phyloP scores from a whole-genome alignment of 53 echinoderm and acorn worm genomes.

The Glandiceps talaboti region DNA sequence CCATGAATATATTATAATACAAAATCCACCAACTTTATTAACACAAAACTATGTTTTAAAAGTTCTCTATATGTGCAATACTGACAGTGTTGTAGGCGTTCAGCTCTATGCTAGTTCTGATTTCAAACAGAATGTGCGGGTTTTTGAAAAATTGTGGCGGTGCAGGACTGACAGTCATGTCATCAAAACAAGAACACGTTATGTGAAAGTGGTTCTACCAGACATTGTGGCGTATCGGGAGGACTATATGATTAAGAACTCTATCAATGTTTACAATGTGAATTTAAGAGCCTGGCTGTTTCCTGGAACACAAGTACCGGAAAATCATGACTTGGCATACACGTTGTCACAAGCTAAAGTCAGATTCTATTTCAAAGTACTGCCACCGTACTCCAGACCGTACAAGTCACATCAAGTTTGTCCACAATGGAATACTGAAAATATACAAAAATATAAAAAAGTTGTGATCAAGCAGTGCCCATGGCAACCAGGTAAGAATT shows the following conservation, averaged over 20 bases:
- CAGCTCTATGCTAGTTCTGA: conserved; percentile 33
- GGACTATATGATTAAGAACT: conserved; percentile 20
- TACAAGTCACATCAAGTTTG: conserved; percentile 17
- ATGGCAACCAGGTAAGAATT: conserved; percentile 44
- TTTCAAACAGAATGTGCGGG: neutral
- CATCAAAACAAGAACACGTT: conserved; percentile 12
- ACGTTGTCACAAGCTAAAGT: conserved; percentile 15
- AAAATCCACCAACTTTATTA: neutral
- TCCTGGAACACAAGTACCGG: neutral
- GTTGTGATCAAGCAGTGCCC: conserved; percentile 28
- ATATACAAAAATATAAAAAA: conserved; percentile 33
- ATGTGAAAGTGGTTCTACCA: conserved; percentile 25
- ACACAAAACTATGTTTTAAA: neutral
- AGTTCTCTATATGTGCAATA: conserved; percentile 12
- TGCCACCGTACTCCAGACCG: conserved; percentile 30
- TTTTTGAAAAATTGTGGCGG: conserved; percentile 22
- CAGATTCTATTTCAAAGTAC: conserved; percentile 16
- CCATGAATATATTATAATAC: no score
- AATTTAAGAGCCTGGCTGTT: conserved; percentile 35
- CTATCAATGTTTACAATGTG: conserved; percentile 19
- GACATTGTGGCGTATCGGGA: conserved; percentile 33
- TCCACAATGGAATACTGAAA: conserved; percentile 36
- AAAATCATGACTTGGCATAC: neutral
- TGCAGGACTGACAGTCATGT: conserved; percentile 9
- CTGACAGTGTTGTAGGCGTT: conserved; percentile 20